Evolutionary conservation across 2,113 vertebrate genomes (phyloP).

Genomic region (Ochotona curzoniae): DNA sequence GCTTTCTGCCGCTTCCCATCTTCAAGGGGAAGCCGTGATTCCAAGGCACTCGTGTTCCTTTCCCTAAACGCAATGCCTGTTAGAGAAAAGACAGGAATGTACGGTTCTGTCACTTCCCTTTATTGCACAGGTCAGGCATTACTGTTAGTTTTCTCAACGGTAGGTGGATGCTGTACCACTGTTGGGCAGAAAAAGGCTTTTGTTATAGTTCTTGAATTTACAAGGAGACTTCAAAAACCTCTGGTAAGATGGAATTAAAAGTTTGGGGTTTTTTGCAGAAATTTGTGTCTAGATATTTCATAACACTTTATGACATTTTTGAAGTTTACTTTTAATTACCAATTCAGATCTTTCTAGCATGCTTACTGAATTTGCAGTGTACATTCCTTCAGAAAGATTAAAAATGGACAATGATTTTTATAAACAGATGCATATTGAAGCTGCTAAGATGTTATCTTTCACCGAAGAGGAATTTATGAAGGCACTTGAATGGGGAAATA

Average conservation of each 20-base stretch:
- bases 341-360: not conserved
- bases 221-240: too few species aligned
- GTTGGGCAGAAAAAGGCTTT: not conserved
- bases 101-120: not conserved
- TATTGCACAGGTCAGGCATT: conserved; percentile 18
- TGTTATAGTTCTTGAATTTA: not conserved
- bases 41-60: not conserved
- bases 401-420: not conserved
- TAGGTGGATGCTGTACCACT: not conserved
- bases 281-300: too few species aligned
- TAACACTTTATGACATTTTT: too few species aligned
- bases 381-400: not conserved
- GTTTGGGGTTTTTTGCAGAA: too few species aligned
- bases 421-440: conserved; percentile 96
- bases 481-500: conserved; percentile 93
- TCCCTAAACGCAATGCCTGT: not conserved
- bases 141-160: not conserved
- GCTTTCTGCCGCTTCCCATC: not conserved
- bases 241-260: too few species aligned
- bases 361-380: not conserved
- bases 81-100: not conserved
- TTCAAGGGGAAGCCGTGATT: not conserved
- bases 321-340: not conserved
- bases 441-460: conserved; percentile 96
- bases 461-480: conserved; percentile 98